phyloP scores from a whole-genome alignment of 2,797 vertebrate species.

The Moxostoma hubbsi region DNA sequence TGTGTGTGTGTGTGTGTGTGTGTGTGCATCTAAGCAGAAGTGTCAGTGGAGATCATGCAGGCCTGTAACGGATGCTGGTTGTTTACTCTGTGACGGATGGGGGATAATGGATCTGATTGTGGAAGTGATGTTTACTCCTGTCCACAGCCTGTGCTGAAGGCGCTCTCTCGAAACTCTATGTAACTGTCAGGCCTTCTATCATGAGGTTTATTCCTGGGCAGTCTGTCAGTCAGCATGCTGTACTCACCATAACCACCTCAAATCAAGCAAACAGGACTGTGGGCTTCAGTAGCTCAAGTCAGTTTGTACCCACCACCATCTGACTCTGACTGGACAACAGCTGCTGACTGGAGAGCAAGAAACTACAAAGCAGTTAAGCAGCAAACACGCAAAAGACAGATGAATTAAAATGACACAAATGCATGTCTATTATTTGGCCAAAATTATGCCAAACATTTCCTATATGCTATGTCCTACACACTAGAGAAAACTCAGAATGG shows the following conservation, averaged over 20 bases:
- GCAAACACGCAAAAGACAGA: too few relatives aligned
- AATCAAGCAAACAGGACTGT: slow-evolving; percentile 26
- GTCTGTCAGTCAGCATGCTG: not conserved
- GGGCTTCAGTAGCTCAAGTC: slow-evolving; percentile 46
- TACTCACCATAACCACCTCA: slow-evolving; percentile 19
- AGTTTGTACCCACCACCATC: slow-evolving; percentile 14
- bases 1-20: too few relatives aligned
- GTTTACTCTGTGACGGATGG: slow-evolving; percentile 8
- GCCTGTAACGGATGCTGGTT: not conserved
- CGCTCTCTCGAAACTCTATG: not conserved
- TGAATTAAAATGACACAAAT: too few relatives aligned
- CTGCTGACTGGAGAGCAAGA: slow-evolving; percentile 31
- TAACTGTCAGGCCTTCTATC: not conserved
- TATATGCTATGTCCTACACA: not conserved
- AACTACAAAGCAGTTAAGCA: slow-evolving; percentile 6
- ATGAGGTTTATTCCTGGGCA: slow-evolving; percentile 8
- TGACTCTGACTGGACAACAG: slow-evolving; percentile 28
- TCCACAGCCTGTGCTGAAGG: not conserved
- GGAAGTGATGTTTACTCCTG: not conserved
- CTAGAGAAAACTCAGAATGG: not conserved
- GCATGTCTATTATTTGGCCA: too few relatives aligned
- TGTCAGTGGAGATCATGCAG: not conserved
- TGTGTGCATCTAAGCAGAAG: not conserved
- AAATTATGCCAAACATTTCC: too few relatives aligned
- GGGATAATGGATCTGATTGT: slow-evolving; percentile 18